These are phyloP conservation scores for Pogonus chalceus DNA, from an alignment of 1,140 invertebrate species.

Conservation along the genomic window DNA sequence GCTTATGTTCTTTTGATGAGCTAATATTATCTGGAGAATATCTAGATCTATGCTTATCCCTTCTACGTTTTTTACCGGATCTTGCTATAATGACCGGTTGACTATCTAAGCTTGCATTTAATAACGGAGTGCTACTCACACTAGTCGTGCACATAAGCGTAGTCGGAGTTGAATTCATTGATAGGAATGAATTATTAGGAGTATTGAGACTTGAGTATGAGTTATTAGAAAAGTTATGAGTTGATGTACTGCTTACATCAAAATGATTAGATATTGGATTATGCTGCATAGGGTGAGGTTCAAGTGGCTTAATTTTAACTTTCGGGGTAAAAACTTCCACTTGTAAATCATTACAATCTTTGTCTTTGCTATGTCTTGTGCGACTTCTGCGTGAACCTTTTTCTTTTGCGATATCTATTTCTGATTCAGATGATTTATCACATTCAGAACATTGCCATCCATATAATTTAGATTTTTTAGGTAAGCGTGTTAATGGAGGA, in stretches of 20 bases:
- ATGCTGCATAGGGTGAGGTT: conserved; percentile 27
- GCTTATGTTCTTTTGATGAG: conserved; percentile 52
- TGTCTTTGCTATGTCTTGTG: not conserved
- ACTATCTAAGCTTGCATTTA: not conserved
- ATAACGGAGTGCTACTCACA: not conserved
- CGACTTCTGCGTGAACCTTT: conserved; percentile 64
- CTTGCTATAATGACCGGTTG: conserved; percentile 13
- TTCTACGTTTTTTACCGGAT: conserved; percentile 47
- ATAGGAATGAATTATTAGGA: not conserved
- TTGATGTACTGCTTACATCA: conserved; percentile 1
- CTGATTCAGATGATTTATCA: conserved; percentile 72
- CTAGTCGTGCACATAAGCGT: not conserved
- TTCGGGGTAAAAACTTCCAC: conserved; percentile 39
- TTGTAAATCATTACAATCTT: not conserved
- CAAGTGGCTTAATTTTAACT: conserved; percentile 48
- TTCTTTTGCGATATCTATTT: conserved; percentile 64
- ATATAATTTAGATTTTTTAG: conserved; percentile 87
- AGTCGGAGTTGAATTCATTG: not conserved
- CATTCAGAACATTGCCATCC: conserved; percentile 92
- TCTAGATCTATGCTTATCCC: conserved; percentile 56
- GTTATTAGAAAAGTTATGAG: not conserved
- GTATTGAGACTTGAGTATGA: not conserved
- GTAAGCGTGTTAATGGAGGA: conserved; percentile 82
- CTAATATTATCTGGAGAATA: conserved; percentile 54
- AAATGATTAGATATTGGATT: not conserved